Conservation (phyloP, 2,113 vertebrate genomes). For the Oncorhynchus masou region DNA sequence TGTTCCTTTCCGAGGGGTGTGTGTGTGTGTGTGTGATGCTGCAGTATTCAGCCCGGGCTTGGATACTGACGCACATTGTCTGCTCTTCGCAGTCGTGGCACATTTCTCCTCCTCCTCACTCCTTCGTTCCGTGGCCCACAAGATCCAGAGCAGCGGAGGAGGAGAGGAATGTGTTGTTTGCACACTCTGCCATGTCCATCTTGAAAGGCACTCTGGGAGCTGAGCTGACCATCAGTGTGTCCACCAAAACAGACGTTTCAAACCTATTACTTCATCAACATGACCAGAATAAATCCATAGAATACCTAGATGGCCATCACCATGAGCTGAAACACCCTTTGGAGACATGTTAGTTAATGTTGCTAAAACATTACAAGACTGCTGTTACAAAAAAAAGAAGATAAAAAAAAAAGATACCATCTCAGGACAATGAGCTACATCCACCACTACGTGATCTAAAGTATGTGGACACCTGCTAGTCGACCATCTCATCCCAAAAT, state of each 20-base stretch:
- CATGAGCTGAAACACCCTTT: too few species aligned
- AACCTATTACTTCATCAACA: neutral
- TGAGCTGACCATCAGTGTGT: neutral
- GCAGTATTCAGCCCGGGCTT: slow-evolving; percentile 31
- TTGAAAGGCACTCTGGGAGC: slow-evolving; percentile 12
- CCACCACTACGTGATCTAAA: too few species aligned
- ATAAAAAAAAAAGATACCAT: too few species aligned
- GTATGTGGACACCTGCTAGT: too few species aligned
- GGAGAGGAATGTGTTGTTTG: slow-evolving; percentile 65
- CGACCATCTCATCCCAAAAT: too few species aligned
- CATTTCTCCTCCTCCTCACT: slow-evolving; percentile 56
- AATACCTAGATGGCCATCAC: too few species aligned
- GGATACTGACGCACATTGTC: slow-evolving; percentile 66
- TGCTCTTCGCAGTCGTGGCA: slow-evolving; percentile 54
- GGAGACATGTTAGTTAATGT: too few species aligned
- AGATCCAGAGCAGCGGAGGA: slow-evolving; percentile 42
- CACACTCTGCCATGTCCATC: slow-evolving; percentile 31
- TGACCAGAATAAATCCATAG: too few species aligned
- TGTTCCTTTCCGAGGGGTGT: slow-evolving; percentile 37
- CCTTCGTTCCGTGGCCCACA: slow-evolving; percentile 58
- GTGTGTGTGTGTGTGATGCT: slow-evolving; percentile 21
- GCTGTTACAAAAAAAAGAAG: neutral
- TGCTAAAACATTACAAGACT: neutral
- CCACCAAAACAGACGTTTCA: neutral
- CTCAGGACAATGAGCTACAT: too few species aligned